Base-by-base conservation (phyloP, 2,113 vertebrate species). In the Thymallus thymallus region DNA sequence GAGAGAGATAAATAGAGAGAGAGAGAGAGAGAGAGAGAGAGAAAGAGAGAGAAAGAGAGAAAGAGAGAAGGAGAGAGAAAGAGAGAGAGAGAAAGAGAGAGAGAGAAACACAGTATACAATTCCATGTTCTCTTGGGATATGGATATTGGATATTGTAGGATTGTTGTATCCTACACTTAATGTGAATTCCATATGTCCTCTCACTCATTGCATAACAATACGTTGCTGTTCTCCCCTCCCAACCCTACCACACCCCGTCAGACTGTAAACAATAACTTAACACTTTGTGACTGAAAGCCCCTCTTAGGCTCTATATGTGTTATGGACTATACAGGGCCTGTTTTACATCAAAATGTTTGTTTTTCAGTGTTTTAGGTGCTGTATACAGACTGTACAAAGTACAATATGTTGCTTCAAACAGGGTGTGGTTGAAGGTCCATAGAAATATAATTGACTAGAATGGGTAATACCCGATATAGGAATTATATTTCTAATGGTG, bases 201-300 rank as follows among this genome's bases (percentile, higher is more conserved):
- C 18, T 80, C 83, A 87, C 77, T 75, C 65, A 22, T 63, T 77
- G 10, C 76, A 88, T 48, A 1, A 73, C 85, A 88, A 73, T n/a
- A 72, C 78, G 73, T 79, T 83, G 55, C 3, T 71, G 55, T 56
- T 75, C 55, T 22, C 29, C 75, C 78, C 71, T 7, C 56, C 18
- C n/a, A 6, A 77, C 80, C 74, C 77, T 80, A 82, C 84, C 83
- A 88, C 86, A 89, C 80, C 84, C 76, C 30, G 55, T 61, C 41
- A 45, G 20, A 22, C 55, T 14, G 1, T 13, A 22, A 58, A 14
- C 56, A 9, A 41, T 41, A 41, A 41, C 7, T 6, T 35, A 7
- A 35, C 35, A 35, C 35, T 35, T 9, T 35, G 35, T 35, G 35
- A 35, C 35, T 35, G 46, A 48, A 14, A 48, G 14, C 46, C 12